A percentile compares a stretch with the other conserved stretches of the same genome.
phyloP scores from a whole-genome alignment of 2,797 vertebrate species.

The Pteronotus mesoamericanus region DNA sequence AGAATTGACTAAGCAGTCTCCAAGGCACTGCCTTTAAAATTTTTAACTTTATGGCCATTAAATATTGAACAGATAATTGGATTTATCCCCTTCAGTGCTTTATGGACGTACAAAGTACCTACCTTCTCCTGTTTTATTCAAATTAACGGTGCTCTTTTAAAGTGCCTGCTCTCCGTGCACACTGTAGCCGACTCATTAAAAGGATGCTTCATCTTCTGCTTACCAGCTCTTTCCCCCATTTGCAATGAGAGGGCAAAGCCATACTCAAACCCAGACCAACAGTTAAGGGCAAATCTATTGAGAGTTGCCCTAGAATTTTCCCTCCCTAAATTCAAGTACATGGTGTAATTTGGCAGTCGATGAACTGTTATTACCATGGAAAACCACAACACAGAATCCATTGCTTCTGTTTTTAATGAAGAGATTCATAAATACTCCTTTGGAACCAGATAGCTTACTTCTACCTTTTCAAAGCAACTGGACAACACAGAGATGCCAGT shows the following conservation, averaged over 20 bases:
- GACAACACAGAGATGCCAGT: background rate
- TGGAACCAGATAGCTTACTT: background rate
- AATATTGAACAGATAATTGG: constrained; percentile 13
- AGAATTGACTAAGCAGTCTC: constrained; percentile 75
- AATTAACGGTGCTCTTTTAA: constrained; percentile 37
- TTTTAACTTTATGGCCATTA: constrained; percentile 66
- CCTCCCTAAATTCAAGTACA: background rate
- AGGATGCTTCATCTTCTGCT: constrained; percentile 48
- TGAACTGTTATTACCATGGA: constrained; percentile 22
- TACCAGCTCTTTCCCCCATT: constrained; percentile 55
- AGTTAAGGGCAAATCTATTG: constrained; percentile 38
- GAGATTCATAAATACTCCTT: constrained; percentile 22
- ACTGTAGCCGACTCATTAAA: constrained; percentile 30
- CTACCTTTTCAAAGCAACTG: background rate
- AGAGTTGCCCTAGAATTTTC: constrained; percentile 7
- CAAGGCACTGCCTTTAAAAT: constrained; percentile 63
- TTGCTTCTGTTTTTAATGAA: constrained; percentile 24
- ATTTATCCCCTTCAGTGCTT: constrained; percentile 68
- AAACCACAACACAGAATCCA: constrained; percentile 39
- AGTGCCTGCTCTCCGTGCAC: background rate
- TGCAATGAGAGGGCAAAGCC: constrained; percentile 46
- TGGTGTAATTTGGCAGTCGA: background rate
- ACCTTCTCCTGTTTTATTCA: constrained; percentile 37
- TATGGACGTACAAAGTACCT: constrained; percentile 67
- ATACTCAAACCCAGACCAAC: background rate